Evolutionary conservation across 2,113 vertebrate genomes (phyloP).

Genomic region (Camelus dromedarius): DNA sequence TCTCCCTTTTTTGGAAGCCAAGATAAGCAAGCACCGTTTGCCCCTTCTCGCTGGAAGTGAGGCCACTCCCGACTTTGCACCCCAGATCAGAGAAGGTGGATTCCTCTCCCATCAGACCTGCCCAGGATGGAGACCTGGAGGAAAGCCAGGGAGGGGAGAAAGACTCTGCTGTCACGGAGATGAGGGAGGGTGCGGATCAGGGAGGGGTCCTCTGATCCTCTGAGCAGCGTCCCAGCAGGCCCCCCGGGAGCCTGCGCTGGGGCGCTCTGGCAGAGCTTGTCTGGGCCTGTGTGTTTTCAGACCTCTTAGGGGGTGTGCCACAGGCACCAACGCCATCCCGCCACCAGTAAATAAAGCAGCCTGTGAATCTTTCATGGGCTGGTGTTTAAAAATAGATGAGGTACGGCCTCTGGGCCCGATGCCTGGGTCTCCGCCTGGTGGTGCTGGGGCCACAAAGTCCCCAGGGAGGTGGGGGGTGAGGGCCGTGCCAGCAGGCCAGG

Average conservation of each 20-base stretch:
- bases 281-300: accelerated
- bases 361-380: slow-evolving; percentile 70
- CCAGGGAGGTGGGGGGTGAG: not conserved
- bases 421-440: not conserved
- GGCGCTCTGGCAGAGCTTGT: accelerated
- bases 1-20: not conserved
- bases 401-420: not conserved
- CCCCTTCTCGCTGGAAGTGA: accelerated
- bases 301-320: not conserved
- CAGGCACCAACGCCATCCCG: not conserved
- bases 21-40: not conserved
- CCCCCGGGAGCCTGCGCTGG: not conserved
- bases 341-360: slow-evolving; percentile 45
- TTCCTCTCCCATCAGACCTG: not conserved
- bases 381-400: slow-evolving; percentile 75
- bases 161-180: accelerated
- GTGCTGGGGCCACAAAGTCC: not conserved
- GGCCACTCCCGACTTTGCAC: too few species aligned
- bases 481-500: accelerated
- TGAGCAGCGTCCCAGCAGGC: too few species aligned
- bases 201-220: too few species aligned
- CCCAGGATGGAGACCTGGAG: accelerated
- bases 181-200: not conserved
- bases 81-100: not conserved
- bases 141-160: accelerated